Conservation (phyloP, 2,888 invertebrate genomes). For the Cephus sareptanus region DNA sequence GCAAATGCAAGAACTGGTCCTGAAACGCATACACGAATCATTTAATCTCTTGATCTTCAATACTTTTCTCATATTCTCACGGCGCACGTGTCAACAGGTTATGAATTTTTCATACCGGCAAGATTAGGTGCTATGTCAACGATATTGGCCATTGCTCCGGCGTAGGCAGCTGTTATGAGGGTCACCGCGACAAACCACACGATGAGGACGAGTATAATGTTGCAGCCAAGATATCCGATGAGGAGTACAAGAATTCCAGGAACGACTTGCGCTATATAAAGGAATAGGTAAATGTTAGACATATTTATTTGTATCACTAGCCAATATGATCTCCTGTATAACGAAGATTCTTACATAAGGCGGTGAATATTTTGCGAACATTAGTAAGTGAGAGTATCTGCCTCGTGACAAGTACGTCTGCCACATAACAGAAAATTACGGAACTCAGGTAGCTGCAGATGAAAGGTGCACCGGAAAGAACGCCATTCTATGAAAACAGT, state of each 20-base stretch:
- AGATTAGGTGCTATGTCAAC: slow-evolving; percentile 84
- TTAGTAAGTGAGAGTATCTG: slow-evolving; percentile 73
- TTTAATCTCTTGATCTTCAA: neutral
- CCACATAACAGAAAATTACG: slow-evolving; percentile 76
- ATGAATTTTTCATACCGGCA: slow-evolving; percentile 68
- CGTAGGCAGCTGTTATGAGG: slow-evolving; percentile 78
- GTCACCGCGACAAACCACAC: slow-evolving; percentile 79
- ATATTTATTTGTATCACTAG: neutral
- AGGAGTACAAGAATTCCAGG: slow-evolving; percentile 74
- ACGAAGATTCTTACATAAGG: slow-evolving; percentile 65
- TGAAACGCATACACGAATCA: slow-evolving; percentile 28
- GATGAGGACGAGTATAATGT: slow-evolving; percentile 70
- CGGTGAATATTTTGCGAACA: slow-evolving; percentile 77
- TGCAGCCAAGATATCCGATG: slow-evolving; percentile 75
- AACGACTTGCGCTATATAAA: slow-evolving; percentile 72
- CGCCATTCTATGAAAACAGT: slow-evolving; percentile 70
- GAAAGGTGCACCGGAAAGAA: slow-evolving; percentile 76
- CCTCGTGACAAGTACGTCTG: slow-evolving; percentile 72
- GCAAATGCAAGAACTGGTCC: slow-evolving; percentile 78
- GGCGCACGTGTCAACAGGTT: neutral
- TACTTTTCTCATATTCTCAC: neutral
- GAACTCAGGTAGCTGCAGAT: slow-evolving; percentile 78
- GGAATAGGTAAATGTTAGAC: neutral
- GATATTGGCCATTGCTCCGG: slow-evolving; percentile 81
- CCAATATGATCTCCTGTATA: neutral